Conservation (phyloP, 1,140 invertebrate genomes). For the Drosophila tropicalis region DNA sequence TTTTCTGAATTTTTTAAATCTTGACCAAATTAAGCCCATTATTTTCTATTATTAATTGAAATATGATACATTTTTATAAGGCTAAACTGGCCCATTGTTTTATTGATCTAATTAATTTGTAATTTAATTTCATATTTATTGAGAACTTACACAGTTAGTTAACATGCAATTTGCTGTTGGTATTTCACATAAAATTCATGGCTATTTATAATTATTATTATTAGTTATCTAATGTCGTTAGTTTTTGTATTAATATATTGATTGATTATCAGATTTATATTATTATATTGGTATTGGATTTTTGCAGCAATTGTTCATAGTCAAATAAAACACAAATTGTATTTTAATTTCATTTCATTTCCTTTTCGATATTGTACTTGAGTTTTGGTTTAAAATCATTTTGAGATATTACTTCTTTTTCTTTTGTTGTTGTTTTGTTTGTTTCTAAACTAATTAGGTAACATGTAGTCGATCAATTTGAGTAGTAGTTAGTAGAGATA, state of each 20-base stretch:
- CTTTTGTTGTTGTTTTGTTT: slow-evolving; percentile 24
- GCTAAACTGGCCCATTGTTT: background rate
- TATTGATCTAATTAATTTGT: slow-evolving; percentile 24
- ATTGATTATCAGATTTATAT: slow-evolving; percentile 57
- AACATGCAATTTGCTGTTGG: slow-evolving; percentile 63
- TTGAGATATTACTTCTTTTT: slow-evolving; percentile 34
- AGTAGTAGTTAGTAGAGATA: slow-evolving; percentile 31
- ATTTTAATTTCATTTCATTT: background rate
- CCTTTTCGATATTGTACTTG: slow-evolving; percentile 42
- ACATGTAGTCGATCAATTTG: slow-evolving; percentile 63
- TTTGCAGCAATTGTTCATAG: slow-evolving; percentile 47
- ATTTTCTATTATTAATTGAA: too few relatives aligned
- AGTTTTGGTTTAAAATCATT: slow-evolving; percentile 41
- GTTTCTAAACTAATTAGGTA: slow-evolving; percentile 69
- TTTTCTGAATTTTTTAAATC: too few relatives aligned
- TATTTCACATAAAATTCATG: slow-evolving; percentile 18
- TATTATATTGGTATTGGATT: slow-evolving; percentile 26
- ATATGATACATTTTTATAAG: too few relatives aligned
- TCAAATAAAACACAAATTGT: slow-evolving; percentile 32
- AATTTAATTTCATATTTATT: slow-evolving; percentile 58
- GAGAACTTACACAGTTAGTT: slow-evolving; percentile 74
- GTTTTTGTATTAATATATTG: slow-evolving; percentile 24
- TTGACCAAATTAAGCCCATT: too few relatives aligned
- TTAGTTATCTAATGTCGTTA: slow-evolving; percentile 36
- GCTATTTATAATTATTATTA: slow-evolving; percentile 53